Conservation (phyloP, 2,797 vertebrate species). For the Uromys caudimaculatus region DNA sequence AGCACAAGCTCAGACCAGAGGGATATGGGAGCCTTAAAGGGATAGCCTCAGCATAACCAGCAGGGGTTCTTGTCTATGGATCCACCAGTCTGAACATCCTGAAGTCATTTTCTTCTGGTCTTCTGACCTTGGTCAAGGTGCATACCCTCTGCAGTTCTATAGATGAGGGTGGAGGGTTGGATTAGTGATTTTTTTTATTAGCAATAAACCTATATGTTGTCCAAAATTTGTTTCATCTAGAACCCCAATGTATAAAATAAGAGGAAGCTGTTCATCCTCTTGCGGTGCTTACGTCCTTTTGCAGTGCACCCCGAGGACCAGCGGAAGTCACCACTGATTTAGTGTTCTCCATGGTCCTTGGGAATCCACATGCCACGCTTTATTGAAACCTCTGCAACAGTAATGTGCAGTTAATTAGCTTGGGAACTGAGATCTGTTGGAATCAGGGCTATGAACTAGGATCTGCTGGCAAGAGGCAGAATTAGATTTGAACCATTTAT, state of each 20-base stretch:
- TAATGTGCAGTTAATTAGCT: neutral
- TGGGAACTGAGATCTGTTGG: neutral
- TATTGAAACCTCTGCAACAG: neutral
- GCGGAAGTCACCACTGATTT: neutral
- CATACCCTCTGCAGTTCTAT: neutral
- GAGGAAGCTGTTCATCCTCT: neutral
- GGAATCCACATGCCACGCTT: neutral
- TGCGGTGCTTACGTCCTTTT: neutral
- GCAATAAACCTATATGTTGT: neutral
- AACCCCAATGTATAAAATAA: slow-evolving; percentile 1
- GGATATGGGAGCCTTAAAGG: neutral
- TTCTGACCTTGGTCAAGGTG: neutral
- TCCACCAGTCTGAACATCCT: neutral
- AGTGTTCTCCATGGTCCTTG: neutral
- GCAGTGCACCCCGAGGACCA: neutral
- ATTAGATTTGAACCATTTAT: neutral
- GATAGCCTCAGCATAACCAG: neutral
- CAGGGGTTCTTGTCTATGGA: neutral
- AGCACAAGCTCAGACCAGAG: neutral
- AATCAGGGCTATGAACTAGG: neutral
- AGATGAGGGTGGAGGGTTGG: neutral
- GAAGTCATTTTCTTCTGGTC: neutral
- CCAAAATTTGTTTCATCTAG: slow-evolving; percentile 34
- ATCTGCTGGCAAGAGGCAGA: slow-evolving; percentile 19
- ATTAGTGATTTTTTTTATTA: slow-evolving; percentile 13